Percentiles rank a stretch among this genome's conserved stretches.
These are phyloP conservation scores for Echeneis naucrates DNA, from an alignment of 2,797 vertebrate species.

Conservation along the genomic window DNA sequence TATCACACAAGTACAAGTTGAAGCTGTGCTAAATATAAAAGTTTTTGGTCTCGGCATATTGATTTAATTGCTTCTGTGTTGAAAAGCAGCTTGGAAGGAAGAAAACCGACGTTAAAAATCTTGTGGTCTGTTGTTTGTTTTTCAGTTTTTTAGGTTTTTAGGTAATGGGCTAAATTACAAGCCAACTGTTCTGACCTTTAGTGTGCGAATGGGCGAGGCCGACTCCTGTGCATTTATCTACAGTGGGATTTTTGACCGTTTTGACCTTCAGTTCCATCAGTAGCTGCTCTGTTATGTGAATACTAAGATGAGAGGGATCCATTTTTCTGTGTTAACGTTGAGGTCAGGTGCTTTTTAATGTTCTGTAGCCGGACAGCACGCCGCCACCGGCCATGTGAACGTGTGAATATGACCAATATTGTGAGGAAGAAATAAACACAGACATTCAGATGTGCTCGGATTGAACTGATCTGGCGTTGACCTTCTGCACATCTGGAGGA, in stretches of 20 bases:
- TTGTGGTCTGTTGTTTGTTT: not conserved
- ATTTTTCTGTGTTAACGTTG: constrained; percentile 20
- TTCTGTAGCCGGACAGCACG: constrained; percentile 23
- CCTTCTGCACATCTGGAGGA: constrained; percentile 64
- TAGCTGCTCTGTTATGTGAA: constrained; percentile 1
- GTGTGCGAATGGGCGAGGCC: constrained; percentile 16
- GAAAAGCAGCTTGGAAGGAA: not conserved
- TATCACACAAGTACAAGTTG: not conserved
- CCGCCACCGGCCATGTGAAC: constrained; percentile 31
- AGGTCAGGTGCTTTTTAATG: constrained; percentile 18
- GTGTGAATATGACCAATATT: constrained; percentile 27
- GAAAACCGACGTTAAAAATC: not conserved
- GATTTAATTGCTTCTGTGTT: not conserved
- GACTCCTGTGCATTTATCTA: constrained; percentile 23
- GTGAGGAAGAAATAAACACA: constrained; percentile 60
- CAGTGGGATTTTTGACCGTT: not conserved
- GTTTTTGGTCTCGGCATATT: not conserved
- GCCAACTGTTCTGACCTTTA: not conserved
- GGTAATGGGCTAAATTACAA: not conserved
- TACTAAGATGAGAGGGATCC: not conserved
- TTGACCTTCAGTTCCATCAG: constrained; percentile 12
- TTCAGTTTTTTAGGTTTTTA: not conserved
- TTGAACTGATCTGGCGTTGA: constrained; percentile 69
- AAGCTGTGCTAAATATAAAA: too few relatives aligned
- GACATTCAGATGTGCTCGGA: too few relatives aligned